A percentile compares a stretch with the other conserved stretches of the same genome.
phyloP scores from a whole-genome alignment of 2,797 vertebrate species.

The Lophius americanus region DNA sequence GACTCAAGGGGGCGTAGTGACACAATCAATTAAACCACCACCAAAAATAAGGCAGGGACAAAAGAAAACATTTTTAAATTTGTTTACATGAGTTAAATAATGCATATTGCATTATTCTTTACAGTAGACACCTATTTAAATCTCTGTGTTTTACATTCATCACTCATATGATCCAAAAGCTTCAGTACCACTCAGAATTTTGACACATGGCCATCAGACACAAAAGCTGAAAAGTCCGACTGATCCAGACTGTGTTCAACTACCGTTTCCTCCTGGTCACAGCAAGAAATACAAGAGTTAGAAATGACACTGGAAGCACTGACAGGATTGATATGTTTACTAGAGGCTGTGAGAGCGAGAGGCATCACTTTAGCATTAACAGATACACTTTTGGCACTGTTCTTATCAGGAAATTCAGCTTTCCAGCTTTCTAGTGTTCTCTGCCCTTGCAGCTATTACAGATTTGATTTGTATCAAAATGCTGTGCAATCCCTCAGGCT shows the following conservation, averaged over 20 bases:
- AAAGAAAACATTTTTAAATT: slow-evolving; percentile 69
- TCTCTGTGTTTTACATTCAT: slow-evolving; percentile 76
- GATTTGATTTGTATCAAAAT: not conserved
- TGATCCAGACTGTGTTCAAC: not conserved
- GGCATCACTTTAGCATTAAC: not conserved
- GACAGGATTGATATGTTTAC: not conserved
- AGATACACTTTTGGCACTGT: not conserved
- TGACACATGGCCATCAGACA: not conserved
- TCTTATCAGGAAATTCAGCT: not conserved
- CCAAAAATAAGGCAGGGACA: slow-evolving; percentile 9
- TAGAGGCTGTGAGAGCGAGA: not conserved
- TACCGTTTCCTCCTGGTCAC: not conserved
- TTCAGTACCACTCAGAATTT: not conserved
- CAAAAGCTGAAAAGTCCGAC: not conserved
- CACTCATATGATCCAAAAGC: slow-evolving; percentile 22
- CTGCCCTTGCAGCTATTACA: not conserved
- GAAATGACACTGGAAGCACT: too few species aligned
- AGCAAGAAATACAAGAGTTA: not conserved
- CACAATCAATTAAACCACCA: too few species aligned
- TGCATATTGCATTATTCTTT: slow-evolving; percentile 78
- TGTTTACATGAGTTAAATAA: slow-evolving; percentile 81
- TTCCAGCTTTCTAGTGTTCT: not conserved
- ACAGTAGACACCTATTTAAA: slow-evolving; percentile 89
- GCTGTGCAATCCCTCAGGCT: not conserved
- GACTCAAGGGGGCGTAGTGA: too few species aligned